Percentiles rank a stretch among this genome's conserved stretches.
Conservation (phyloP, 2,113 vertebrate genomes). For the Scomber scombrus region DNA sequence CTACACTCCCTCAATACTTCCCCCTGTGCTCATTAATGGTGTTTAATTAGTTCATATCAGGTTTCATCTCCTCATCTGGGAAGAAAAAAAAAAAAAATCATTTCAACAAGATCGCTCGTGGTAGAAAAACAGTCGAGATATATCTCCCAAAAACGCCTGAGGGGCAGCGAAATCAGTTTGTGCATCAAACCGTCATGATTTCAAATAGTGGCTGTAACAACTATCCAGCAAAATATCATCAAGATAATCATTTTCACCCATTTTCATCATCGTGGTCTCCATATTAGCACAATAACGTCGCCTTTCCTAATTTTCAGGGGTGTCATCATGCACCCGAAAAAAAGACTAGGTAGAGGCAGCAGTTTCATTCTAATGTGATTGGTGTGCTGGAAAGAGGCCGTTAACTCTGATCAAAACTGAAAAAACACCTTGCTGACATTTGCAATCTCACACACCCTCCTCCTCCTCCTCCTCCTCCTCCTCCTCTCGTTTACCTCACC, state of each 20-base stretch:
- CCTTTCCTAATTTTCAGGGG: conserved; percentile 53
- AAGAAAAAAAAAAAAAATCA: conserved; percentile 37
- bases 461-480: neutral
- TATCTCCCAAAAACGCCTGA: conserved; percentile 30
- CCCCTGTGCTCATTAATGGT: conserved; percentile 49
- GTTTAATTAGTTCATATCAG: conserved; percentile 63
- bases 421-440: conserved; percentile 64
- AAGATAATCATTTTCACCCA: conserved; percentile 56
- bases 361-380: conserved; percentile 56
- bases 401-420: conserved; percentile 68
- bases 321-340: conserved; percentile 28
- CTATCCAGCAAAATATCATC: conserved; percentile 41
- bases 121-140: conserved; percentile 19
- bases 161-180: conserved; percentile 60
- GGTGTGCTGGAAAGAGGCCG: conserved; percentile 55
- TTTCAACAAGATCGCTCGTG: conserved; percentile 12
- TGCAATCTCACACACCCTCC: conserved; percentile 43
- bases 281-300: conserved; percentile 27
- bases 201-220: conserved; percentile 20
- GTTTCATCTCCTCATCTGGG: conserved; percentile 52
- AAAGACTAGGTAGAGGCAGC: conserved; percentile 16
- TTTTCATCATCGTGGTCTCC: conserved; percentile 38
- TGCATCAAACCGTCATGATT: conserved; percentile 57
- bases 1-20: conserved; percentile 22
- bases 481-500: neutral